A percentile compares a stretch with the other conserved stretches of the same genome.
phyloP scores from a whole-genome alignment of 2,888 invertebrate genomes.

The Drepanosiphum platanoidis region DNA sequence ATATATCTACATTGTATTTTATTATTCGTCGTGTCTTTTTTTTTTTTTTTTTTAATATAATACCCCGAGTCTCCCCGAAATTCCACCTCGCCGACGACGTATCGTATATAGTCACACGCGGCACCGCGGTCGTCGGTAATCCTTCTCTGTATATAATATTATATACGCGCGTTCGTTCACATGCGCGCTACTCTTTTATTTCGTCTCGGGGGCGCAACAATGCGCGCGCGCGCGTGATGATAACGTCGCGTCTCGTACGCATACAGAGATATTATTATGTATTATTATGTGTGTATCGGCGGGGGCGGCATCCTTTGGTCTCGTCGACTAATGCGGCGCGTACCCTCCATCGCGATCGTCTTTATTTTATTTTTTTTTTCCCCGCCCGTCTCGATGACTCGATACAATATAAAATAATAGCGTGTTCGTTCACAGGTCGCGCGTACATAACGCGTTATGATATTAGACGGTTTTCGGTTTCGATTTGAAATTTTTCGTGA shows the following conservation, averaged over 20 bases:
- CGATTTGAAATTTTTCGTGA: constrained; percentile 12
- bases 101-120: too few species aligned
- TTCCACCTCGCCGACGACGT: not conserved
- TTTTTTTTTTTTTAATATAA: not conserved
- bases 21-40: constrained; percentile 31
- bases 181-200: constrained; percentile 35
- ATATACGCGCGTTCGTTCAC: not conserved
- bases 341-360: not conserved
- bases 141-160: constrained; percentile 46
- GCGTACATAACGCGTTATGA: not conserved
- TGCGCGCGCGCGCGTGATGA: not conserved
- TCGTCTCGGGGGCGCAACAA: constrained; percentile 43
- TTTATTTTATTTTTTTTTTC: not conserved
- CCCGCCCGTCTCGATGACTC: constrained; percentile 52
- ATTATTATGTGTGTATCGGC: constrained; percentile 8
- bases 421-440: not conserved
- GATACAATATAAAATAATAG: constrained; percentile 41
- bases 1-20: not conserved
- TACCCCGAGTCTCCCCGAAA: not conserved
- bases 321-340: constrained; percentile 32
- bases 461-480: constrained; percentile 11
- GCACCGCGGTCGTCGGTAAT: constrained; percentile 32
- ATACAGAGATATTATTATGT: not conserved
- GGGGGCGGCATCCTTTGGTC: constrained; percentile 55
- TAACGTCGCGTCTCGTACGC: not conserved